phyloP scores from a whole-genome alignment of 2,113 vertebrate genomes.

The Grammomys dolichurus region DNA sequence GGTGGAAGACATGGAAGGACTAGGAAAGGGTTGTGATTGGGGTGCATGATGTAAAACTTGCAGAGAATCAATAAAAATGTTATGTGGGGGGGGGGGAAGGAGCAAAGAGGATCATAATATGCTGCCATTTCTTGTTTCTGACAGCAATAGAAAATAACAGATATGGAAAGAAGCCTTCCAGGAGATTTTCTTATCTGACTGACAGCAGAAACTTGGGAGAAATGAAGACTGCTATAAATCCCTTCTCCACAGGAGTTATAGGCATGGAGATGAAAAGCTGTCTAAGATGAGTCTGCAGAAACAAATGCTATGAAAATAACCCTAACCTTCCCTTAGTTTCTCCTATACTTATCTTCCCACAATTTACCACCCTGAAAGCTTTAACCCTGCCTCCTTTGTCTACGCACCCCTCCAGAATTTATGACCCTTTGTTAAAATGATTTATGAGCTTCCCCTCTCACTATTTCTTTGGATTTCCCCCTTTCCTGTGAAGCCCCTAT shows the following conservation, averaged over 20 bases:
- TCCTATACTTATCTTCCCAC: neutral
- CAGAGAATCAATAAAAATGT: neutral
- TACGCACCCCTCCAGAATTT: neutral
- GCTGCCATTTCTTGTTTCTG: slow-evolving; percentile 24
- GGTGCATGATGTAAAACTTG: neutral
- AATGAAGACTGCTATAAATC: slow-evolving; percentile 21
- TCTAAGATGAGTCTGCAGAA: slow-evolving; percentile 37
- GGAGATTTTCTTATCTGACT: slow-evolving; percentile 52
- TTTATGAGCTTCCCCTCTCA: slow-evolving; percentile 25
- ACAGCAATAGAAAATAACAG: slow-evolving; percentile 32
- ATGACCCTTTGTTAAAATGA: slow-evolving; percentile 49
- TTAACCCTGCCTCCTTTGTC: neutral
- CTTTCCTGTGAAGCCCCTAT: neutral
- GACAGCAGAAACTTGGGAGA: slow-evolving; percentile 65
- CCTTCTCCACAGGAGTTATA: neutral
- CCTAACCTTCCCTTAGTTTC: neutral
- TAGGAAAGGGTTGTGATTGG: neutral
- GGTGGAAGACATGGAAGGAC: neutral
- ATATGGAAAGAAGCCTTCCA: slow-evolving; percentile 25
- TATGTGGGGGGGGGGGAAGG: neutral
- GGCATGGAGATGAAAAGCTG: neutral
- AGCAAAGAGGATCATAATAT: neutral
- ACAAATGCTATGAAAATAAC: slow-evolving; percentile 15
- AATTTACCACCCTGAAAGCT: neutral
- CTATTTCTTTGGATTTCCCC: neutral